Conservation (phyloP, 2,888 invertebrate species). For the Leucania comma region DNA sequence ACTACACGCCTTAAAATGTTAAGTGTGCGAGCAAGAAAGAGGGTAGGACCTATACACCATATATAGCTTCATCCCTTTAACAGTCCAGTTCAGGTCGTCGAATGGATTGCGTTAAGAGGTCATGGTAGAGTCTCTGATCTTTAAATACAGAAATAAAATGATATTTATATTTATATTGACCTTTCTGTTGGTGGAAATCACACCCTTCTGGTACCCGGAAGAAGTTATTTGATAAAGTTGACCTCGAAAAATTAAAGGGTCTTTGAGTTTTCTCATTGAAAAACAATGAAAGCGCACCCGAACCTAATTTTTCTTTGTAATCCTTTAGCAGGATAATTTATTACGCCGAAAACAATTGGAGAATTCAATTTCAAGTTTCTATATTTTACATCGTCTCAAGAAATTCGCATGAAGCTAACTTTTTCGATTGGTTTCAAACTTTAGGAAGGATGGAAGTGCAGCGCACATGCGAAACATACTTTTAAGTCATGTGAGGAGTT, state of each 20-base stretch:
- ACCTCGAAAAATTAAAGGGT: neutral
- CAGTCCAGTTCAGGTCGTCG: no score
- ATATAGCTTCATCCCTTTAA: no score
- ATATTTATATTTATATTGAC: no score
- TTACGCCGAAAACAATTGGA: neutral
- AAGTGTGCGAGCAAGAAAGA: no score
- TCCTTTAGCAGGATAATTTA: constrained; percentile 8
- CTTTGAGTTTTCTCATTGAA: neutral
- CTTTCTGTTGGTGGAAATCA: no score
- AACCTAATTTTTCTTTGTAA: neutral
- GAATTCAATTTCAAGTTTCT: constrained; percentile 27
- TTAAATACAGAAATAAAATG: no score
- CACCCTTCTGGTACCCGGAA: no score
- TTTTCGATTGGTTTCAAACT: constrained; percentile 22
- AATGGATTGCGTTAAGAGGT: no score
- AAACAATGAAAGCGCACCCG: neutral
- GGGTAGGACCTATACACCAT: no score
- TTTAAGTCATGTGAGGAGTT: constrained; percentile 22
- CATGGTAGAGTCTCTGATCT: no score
- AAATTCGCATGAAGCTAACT: constrained; percentile 35
- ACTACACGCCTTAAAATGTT: no score
- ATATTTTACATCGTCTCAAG: constrained; percentile 7
- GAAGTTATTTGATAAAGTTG: no score
- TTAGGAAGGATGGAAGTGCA: constrained; percentile 13
- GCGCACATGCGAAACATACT: constrained; percentile 29